Evolutionary conservation across 2,113 vertebrate genomes (phyloP), one percentile per base, ranked within the genome.

Genomic region (Apodemus speciosus): DNA sequence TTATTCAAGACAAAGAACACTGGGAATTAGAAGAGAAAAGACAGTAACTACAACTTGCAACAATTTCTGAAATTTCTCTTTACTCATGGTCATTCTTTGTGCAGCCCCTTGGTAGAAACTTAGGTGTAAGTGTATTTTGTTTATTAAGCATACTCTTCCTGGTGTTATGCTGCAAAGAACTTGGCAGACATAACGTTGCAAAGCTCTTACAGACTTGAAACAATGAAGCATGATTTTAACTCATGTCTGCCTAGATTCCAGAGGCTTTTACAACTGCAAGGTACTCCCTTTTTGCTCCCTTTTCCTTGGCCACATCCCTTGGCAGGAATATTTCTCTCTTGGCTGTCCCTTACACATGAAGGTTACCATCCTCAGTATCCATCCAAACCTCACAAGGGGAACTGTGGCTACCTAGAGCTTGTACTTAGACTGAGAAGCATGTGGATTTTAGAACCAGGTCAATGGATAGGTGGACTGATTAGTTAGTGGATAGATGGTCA

Each of bases 141-240:
- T 94, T 92, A 72, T 76, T 72, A 85, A 76, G 21, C 30, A 68
- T 5, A 64, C 87, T 60, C 38, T 73, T 18, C 72, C 60, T 83
- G 16, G 40, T 20, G 1, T 81, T 93, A 79, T n/a, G 40, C 30
- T 71, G 58, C 35, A 71, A 85, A 90, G 77, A 90, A 75, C 23
- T 46, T 79, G 49, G 30, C 46, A 89, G 84, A 58, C 15, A 62
- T 35, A 73, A 46, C 15, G 75, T 92, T 18, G 18, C 66, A 88
- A 46, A 49, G 15, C 32, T 88, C 35, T 86, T 58, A 3, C 23
- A 77, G 86, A 80, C 66, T n/a, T 77, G 56, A 90, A 85, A 21
- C 56, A 10, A 23, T 25, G 89, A 73, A 88, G 68, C 53, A 85
- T 16, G 21, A 43, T 85, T 88, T 96, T 76, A 90, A 60, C 5